Evolutionary conservation across 1,140 invertebrate species (phyloP).

Genomic region (Drosophila ironensis): DNA sequence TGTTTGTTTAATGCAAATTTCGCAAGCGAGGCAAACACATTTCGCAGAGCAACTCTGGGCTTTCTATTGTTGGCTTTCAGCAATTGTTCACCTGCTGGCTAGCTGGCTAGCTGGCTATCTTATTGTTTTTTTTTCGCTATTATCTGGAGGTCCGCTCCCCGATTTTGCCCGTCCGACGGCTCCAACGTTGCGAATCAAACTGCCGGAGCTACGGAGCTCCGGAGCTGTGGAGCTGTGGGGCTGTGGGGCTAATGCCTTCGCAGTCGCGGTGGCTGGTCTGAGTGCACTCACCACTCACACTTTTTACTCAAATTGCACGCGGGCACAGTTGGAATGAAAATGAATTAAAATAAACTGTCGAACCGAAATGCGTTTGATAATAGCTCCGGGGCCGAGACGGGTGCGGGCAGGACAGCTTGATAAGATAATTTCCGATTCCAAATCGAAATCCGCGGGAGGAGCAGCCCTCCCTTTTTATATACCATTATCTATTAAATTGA

Average conservation of each 20-base stretch:
- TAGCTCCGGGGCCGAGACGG: neutral
- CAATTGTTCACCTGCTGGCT: conserved; percentile 39
- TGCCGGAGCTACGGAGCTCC: no score
- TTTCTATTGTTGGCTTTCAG: conserved; percentile 58
- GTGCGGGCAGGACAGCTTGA: conserved; percentile 22
- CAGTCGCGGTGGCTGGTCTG: neutral
- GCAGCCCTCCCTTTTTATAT: no score
- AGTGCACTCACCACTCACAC: conserved; percentile 30
- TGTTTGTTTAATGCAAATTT: conserved; percentile 36
- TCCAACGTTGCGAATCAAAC: conserved; percentile 53
- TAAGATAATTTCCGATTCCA: conserved; percentile 59
- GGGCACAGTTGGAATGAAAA: conserved; percentile 7
- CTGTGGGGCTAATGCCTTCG: conserved; percentile 44
- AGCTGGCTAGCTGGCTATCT: conserved; percentile 32
- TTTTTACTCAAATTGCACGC: neutral
- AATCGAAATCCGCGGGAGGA: conserved; percentile 4
- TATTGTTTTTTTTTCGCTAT: conserved; percentile 21
- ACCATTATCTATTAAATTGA: no score
- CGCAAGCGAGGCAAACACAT: conserved; percentile 10
- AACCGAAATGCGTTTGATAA: conserved; percentile 46
- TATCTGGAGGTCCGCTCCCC: conserved; percentile 36
- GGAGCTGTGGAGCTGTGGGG: no score
- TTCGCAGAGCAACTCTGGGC: conserved; percentile 18
- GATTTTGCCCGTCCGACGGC: conserved; percentile 36
- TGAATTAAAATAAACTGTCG: conserved; percentile 49